Conservation (phyloP, 2,113 vertebrate species). For the Acanthisitta chloris region DNA sequence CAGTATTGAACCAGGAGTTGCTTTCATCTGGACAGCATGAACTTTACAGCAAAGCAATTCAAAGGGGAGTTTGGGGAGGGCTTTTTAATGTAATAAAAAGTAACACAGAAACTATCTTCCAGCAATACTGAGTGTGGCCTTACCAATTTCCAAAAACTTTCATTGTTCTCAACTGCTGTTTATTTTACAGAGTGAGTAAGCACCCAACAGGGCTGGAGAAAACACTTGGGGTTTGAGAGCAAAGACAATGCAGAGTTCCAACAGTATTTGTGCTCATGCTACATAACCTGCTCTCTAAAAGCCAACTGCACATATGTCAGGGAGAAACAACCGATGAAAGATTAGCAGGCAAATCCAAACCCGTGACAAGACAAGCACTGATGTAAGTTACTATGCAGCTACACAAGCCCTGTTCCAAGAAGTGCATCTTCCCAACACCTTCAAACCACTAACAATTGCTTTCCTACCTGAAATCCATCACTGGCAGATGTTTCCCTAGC, state of each 20-base stretch:
- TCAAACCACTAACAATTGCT: neutral
- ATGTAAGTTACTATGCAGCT: neutral
- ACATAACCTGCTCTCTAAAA: neutral
- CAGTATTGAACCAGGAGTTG: neutral
- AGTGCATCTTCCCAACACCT: neutral
- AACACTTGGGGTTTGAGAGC: neutral
- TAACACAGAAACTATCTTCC: neutral
- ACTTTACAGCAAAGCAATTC: neutral
- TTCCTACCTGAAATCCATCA: neutral
- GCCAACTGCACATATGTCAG: neutral
- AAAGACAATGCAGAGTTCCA: neutral
- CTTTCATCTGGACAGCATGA: neutral
- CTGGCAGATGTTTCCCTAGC: neutral
- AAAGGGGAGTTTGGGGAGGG: fast-evolving
- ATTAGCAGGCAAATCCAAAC: neutral
- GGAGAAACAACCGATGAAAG: neutral
- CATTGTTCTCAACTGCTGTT: neutral
- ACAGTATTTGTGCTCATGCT: neutral
- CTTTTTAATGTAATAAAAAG: neutral
- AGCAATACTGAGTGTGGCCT: neutral
- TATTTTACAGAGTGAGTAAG: neutral
- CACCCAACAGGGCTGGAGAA: neutral
- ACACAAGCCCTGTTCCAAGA: neutral
- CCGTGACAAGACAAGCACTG: neutral
- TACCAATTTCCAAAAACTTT: neutral